Evolutionary conservation across 2,888 invertebrate species (phyloP).

Genomic region (Diploptera punctata): DNA sequence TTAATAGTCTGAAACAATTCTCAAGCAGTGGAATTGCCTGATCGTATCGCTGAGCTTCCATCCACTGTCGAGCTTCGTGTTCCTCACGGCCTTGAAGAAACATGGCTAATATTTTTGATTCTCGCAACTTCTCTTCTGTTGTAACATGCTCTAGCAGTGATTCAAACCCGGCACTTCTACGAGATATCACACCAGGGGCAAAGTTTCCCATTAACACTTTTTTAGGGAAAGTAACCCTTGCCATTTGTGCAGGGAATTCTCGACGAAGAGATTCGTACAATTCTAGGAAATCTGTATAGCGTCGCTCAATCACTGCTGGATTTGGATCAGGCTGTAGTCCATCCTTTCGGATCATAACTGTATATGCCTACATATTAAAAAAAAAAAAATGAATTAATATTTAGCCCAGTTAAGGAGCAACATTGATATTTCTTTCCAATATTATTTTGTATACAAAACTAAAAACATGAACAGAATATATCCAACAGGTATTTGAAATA

Average conservation of each 20-base stretch:
- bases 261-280: constrained; percentile 68
- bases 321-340: constrained; percentile 63
- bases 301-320: constrained; percentile 70
- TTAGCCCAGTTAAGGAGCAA: too few species aligned
- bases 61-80: constrained; percentile 63
- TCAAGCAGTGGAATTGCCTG: constrained; percentile 69
- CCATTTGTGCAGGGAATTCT: constrained; percentile 63
- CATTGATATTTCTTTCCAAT: too few species aligned
- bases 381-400: background rate
- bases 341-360: constrained; percentile 67
- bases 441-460: too few species aligned
- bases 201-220: constrained; percentile 76
- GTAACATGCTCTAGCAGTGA: constrained; percentile 64
- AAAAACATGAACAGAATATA: too few species aligned
- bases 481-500: too few species aligned
- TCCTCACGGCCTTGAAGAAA: constrained; percentile 70
- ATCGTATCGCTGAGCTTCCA: constrained; percentile 65
- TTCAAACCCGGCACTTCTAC: constrained; percentile 70
- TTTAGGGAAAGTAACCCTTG: constrained; percentile 66
- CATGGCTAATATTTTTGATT: constrained; percentile 62
- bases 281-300: constrained; percentile 75
- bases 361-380: constrained; percentile 56
- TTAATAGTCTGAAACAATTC: constrained; percentile 70
- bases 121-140: constrained; percentile 62
- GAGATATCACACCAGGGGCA: constrained; percentile 68